Conservation (phyloP, 2,888 invertebrate genomes). For the Capitulum mitella region DNA sequence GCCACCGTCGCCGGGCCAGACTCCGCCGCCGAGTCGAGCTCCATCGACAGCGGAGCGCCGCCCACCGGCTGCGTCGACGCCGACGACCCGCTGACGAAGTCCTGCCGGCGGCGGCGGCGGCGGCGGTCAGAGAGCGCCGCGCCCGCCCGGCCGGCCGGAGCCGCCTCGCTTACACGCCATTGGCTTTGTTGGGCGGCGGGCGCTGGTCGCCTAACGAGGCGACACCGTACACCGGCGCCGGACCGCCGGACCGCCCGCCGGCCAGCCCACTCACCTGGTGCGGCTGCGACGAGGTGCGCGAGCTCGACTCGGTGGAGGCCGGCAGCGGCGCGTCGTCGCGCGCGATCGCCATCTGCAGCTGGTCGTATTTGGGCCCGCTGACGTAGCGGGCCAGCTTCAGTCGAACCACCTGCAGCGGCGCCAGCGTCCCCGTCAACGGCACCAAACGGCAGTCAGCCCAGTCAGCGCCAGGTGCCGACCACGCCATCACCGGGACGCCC, state of each 20-base stretch:
- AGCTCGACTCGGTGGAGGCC: constrained; percentile 9
- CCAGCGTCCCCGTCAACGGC: too few species aligned
- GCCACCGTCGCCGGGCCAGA: too few species aligned
- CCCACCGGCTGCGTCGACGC: not conserved
- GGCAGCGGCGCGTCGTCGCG: constrained; percentile 32
- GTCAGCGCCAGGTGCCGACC: too few species aligned
- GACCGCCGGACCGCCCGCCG: too few species aligned
- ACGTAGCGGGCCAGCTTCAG: constrained; percentile 83
- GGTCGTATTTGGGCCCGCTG: constrained; percentile 81
- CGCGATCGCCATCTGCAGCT: constrained; percentile 76
- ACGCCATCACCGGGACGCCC: too few species aligned
- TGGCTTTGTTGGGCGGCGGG: not conserved
- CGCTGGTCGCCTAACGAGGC: not conserved
- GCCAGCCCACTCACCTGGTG: not conserved
- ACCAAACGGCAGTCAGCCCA: too few species aligned
- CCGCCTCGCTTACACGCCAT: too few species aligned
- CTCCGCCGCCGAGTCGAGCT: not conserved
- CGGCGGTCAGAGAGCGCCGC: too few species aligned
- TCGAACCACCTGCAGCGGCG: constrained; percentile 60
- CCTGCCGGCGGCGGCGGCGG: not conserved
- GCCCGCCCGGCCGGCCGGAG: too few species aligned
- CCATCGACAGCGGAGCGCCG: not conserved
- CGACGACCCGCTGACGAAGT: not conserved
- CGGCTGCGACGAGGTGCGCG: not conserved
- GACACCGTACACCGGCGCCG: not conserved